Base-by-base conservation (phyloP, 2,888 invertebrate genomes). In the Neoitamus cyanurus region DNA sequence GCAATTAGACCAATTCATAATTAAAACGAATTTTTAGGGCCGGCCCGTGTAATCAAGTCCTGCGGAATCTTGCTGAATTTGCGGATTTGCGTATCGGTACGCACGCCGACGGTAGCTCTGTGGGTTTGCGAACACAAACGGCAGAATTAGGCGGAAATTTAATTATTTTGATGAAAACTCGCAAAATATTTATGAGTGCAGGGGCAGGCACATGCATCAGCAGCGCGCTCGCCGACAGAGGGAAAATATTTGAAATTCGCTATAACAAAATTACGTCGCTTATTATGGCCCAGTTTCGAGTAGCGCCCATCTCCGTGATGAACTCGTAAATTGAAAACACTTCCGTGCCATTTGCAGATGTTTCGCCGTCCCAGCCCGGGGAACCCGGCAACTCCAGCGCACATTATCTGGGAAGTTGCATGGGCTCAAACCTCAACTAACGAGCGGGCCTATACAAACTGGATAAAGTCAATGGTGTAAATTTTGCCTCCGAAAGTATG, bases 291-390 rank as follows among this genome's bases (percentile, higher is more conserved):
- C 75, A 75, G 28, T 75, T 75, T 75, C 36, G 28, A 42, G 11
- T 42, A 37, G 20, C 42, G 20, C 42, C 75, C 28, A 75, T 42
- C 42, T 75, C 37, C 25, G 42, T 75, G 37, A 75, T 75, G 28
- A 75, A 42, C 42, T 75, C 75, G 13, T 75, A 75, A 75, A 75
- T 75, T 75, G 75, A 75, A 75, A 75, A 75, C 75, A 75, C 75
- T 75, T 75, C 75, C 75, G 75, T 75, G 75, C 75, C 75, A 75
- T 75, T 75, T 75, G 42, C 42, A 75, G 75, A 75, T 75, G 75
- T 75, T 75, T 75, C 28, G 42, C 25, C n/a, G 42, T 75, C 42
- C 75, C 20, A 20, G 9, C 9, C 9, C 25, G 15, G 58, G 6
- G 25, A 58, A 25, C 11, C 25, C 58, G 58, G 20, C 6, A 25